phyloP scores from a whole-genome alignment of 2,888 invertebrate species.

The Panopea generosa region DNA sequence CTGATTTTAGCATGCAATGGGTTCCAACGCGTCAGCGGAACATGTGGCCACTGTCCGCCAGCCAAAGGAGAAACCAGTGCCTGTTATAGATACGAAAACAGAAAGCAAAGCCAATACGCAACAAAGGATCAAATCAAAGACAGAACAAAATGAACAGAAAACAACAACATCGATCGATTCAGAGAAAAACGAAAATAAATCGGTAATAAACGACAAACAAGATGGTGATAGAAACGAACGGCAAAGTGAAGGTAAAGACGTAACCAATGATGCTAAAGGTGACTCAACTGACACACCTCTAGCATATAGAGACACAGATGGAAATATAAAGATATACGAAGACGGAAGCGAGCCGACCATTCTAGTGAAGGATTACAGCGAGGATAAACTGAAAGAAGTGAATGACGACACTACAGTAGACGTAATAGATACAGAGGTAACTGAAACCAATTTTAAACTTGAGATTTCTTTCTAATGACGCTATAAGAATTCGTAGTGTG shows the following conservation, averaged over 20 bases:
- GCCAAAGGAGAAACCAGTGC: no score
- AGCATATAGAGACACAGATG: constrained; percentile 43
- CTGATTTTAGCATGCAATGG: no score
- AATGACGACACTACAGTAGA: no score
- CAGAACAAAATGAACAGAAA: neutral
- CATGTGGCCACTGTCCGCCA: constrained; percentile 8
- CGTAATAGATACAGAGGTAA: no score
- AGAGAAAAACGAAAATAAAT: neutral
- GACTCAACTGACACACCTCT: no score
- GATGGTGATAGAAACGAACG: neutral
- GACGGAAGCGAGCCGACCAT: constrained; percentile 29
- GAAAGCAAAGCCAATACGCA: no score
- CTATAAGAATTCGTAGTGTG: no score
- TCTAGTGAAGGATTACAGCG: constrained; percentile 17
- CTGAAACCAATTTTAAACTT: no score
- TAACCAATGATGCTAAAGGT: neutral
- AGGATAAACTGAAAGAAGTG: no score
- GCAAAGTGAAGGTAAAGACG: neutral
- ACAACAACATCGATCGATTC: neutral
- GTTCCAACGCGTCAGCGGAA: constrained; percentile 6
- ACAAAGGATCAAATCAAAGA: no score
- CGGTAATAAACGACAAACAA: neutral
- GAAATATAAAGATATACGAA: constrained; percentile 28
- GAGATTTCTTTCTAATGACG: no score
- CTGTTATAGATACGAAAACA: no score